phyloP scores from a whole-genome alignment of 2,888 invertebrate species.

The Atherix ibis region DNA sequence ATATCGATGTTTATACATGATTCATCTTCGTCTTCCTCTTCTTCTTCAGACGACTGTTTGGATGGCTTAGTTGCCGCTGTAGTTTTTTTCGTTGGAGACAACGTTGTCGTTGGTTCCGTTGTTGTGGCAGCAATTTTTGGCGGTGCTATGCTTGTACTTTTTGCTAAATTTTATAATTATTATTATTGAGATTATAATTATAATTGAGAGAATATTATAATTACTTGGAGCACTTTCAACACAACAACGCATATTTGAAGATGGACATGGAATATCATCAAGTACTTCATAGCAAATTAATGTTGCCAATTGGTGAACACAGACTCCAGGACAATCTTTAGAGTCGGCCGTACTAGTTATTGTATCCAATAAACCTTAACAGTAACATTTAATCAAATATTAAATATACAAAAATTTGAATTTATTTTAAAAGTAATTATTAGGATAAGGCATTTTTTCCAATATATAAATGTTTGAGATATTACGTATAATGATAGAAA shows the following conservation, averaged over 20 bases:
- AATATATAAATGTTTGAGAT: neutral
- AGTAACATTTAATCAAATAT: too few relatives aligned
- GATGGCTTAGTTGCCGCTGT: constrained; percentile 4
- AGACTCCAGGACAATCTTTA: constrained; percentile 77
- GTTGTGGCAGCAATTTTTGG: constrained; percentile 18
- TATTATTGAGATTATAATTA: neutral
- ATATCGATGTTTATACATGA: constrained; percentile 1
- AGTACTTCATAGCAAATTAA: constrained; percentile 73
- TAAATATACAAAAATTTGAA: constrained; percentile 3
- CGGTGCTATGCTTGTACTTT: constrained; percentile 11
- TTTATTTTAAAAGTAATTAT: neutral
- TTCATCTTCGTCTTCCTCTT: constrained; percentile 2
- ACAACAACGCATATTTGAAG: constrained; percentile 69
- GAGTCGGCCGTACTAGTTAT: constrained; percentile 71
- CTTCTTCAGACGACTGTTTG: constrained; percentile 2
- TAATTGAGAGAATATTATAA: constrained; percentile 11
- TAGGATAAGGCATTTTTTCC: too few relatives aligned
- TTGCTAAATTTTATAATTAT: constrained; percentile 10
- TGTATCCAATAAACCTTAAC: constrained; percentile 61
- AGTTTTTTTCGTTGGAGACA: constrained; percentile 22
- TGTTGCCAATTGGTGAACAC: constrained; percentile 72
- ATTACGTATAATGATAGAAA: too few relatives aligned
- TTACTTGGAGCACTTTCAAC: constrained; percentile 56
- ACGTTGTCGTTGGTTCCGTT: constrained; percentile 17
- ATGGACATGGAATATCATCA: constrained; percentile 66